These are phyloP conservation scores for Tanypteryx hageni DNA, from an alignment of 2,888 invertebrate genomes.

Conservation along the genomic window DNA sequence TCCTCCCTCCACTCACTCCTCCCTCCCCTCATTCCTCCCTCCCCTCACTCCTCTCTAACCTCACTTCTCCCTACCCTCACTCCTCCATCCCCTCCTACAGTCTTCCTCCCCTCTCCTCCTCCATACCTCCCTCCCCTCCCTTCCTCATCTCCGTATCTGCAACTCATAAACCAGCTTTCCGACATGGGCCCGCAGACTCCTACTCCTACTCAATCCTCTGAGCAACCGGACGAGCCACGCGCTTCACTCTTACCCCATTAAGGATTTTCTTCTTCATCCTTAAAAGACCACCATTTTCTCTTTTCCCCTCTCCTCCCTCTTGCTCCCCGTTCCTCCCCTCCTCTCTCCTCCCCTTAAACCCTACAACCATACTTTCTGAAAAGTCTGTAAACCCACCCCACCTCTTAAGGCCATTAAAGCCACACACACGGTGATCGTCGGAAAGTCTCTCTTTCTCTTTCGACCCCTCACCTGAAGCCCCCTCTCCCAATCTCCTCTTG, in stretches of 20 bases:
- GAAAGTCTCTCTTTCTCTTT: too few species aligned
- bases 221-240: conserved; percentile 11
- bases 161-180: neutral
- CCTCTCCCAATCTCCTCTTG: neutral
- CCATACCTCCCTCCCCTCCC: neutral
- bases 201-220: too few species aligned
- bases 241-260: conserved; percentile 1
- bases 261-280: neutral
- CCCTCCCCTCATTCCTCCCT: neutral
- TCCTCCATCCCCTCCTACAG: neutral
- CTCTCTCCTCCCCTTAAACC: neutral
- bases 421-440: conserved; percentile 27
- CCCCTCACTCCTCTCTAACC: too few species aligned
- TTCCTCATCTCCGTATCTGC: neutral
- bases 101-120: neutral
- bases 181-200: neutral
- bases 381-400: neutral
- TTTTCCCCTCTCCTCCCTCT: too few species aligned
- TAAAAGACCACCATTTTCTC: too few species aligned
- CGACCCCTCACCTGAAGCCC: neutral
- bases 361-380: neutral
- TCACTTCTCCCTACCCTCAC: neutral
- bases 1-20: neutral
- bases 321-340: neutral
- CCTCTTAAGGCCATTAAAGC: conserved; percentile 28